Conservation (phyloP, 2,797 vertebrate species). For the Gambelia wislizenii region DNA sequence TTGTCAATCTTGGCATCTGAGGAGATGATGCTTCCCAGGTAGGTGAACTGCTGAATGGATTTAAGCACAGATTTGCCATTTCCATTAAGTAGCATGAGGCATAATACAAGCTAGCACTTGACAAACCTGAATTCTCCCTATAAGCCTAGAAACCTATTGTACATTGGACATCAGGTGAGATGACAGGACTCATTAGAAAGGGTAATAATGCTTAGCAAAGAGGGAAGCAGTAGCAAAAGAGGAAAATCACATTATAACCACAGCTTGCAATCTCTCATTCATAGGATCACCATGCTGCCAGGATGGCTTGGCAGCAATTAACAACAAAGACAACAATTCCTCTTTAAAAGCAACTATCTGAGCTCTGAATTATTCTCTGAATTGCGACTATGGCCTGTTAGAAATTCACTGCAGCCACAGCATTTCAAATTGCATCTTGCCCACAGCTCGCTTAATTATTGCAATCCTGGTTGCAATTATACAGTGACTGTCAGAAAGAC, state of each 20-base stretch:
- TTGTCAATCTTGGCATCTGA: too few species aligned
- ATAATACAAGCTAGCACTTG: background rate
- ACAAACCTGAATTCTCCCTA: background rate
- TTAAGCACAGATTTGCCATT: too few species aligned
- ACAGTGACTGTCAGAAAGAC: constrained; percentile 3
- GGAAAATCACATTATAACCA: background rate
- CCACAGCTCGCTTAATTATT: background rate
- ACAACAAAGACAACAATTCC: background rate
- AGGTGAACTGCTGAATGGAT: too few species aligned
- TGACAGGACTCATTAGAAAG: too few species aligned
- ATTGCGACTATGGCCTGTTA: background rate
- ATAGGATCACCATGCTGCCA: too few species aligned
- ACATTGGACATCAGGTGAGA: too few species aligned
- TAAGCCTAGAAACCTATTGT: background rate
- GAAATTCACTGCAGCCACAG: background rate
- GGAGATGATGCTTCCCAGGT: too few species aligned
- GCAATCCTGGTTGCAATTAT: constrained; percentile 39
- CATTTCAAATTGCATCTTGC: constrained; percentile 40
- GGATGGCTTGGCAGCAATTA: background rate
- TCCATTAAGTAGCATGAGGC: background rate
- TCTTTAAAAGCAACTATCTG: background rate
- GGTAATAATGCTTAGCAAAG: too few species aligned
- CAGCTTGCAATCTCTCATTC: too few species aligned
- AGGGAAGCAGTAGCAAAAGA: background rate
- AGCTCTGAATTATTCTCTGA: background rate